phyloP scores from a whole-genome alignment of 2,113 vertebrate species.

The Gallinago undulata region DNA sequence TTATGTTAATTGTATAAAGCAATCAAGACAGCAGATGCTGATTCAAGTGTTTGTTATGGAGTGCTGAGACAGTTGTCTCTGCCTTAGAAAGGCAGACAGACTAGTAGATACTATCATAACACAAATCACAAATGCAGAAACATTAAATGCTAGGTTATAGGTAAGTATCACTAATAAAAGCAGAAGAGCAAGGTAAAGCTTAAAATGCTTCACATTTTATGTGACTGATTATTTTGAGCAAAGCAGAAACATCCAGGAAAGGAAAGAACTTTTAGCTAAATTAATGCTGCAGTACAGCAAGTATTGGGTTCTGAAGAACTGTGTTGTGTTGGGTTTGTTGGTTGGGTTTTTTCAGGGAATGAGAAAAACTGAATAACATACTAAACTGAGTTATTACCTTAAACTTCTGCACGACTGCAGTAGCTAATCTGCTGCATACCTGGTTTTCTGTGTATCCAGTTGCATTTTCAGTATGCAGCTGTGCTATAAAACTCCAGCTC shows the following conservation, averaged over 20 bases:
- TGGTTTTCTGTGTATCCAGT: not conserved
- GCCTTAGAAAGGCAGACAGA: not conserved
- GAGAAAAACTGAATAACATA: not conserved
- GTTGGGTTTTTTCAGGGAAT: not conserved
- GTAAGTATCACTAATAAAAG: not conserved
- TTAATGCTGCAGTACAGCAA: not conserved
- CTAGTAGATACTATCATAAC: not conserved
- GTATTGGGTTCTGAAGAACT: not conserved
- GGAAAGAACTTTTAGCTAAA: not conserved
- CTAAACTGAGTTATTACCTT: not conserved
- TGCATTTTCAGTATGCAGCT: not conserved
- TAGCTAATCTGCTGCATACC: not conserved
- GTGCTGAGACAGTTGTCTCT: not conserved
- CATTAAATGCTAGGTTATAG: not conserved
- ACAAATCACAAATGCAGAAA: not conserved
- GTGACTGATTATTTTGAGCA: not conserved
- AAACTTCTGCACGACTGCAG: not conserved
- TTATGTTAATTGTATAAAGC: not conserved
- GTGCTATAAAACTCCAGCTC: not conserved
- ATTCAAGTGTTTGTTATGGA: not conserved
- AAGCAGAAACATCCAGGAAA: not conserved
- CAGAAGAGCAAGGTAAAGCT: not conserved
- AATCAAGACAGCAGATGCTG: not conserved
- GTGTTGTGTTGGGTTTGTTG: not conserved
- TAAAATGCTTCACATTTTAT: not conserved